Conservation (phyloP, 2,797 vertebrate genomes). For the Epinephelus coioides region DNA sequence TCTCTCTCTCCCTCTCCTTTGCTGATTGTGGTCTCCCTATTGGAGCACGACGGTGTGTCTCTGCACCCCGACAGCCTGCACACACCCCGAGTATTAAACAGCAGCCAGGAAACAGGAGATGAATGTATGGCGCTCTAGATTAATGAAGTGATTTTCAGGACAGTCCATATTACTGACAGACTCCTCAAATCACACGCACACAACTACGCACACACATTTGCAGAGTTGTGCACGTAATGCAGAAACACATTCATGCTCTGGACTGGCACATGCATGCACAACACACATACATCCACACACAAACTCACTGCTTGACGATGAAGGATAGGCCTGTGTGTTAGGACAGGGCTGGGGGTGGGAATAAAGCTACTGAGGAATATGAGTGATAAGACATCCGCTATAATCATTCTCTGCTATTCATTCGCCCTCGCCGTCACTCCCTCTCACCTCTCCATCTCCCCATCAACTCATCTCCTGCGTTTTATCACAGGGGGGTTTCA, state of each 20-base stretch:
- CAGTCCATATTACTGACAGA: slow-evolving; percentile 50
- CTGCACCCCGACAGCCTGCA: slow-evolving; percentile 14
- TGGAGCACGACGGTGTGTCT: slow-evolving; percentile 19
- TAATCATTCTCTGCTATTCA: slow-evolving; percentile 62
- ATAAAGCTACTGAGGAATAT: slow-evolving; percentile 62
- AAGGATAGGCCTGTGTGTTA: slow-evolving; percentile 44
- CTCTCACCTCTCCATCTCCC: slow-evolving; percentile 55
- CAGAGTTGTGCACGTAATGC: slow-evolving; percentile 18
- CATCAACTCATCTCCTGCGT: slow-evolving; percentile 59
- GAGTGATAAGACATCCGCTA: slow-evolving; percentile 65
- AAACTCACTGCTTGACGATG: slow-evolving; percentile 36
- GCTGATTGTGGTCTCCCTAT: background rate
- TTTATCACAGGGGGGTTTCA: slow-evolving; percentile 53
- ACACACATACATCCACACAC: background rate
- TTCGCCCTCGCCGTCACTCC: slow-evolving; percentile 36
- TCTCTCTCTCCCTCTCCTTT: background rate
- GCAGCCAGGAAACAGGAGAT: slow-evolving; percentile 40
- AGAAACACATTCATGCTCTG: slow-evolving; percentile 8
- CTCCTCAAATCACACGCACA: slow-evolving; percentile 29
- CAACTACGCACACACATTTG: background rate
- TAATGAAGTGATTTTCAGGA: slow-evolving; percentile 62
- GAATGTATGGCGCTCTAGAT: slow-evolving; percentile 47
- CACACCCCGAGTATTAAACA: slow-evolving; percentile 50
- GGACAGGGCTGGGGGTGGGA: slow-evolving; percentile 38
- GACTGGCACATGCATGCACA: slow-evolving; percentile 18